phyloP scores from a whole-genome alignment of 2,113 vertebrate species.

The Grammomys surdaster region DNA sequence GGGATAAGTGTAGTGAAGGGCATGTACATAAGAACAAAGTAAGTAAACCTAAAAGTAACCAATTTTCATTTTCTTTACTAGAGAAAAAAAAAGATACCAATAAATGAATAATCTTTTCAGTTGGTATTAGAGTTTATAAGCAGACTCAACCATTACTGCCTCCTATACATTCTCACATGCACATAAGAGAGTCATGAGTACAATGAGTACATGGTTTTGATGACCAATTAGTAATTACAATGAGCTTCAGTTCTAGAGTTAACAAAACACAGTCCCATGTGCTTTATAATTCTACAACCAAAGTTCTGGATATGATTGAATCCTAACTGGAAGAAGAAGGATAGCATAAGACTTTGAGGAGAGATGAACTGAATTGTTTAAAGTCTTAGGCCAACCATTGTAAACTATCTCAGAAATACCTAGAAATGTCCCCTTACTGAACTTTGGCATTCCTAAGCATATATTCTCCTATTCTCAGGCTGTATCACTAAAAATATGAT shows the following conservation, averaged over 20 bases:
- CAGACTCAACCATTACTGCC: not conserved
- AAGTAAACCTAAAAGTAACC: not conserved
- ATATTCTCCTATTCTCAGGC: not conserved
- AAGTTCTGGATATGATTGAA: not conserved
- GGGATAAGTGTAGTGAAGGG: too few species aligned
- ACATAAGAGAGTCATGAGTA: not conserved
- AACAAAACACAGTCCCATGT: not conserved
- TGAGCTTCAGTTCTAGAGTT: not conserved
- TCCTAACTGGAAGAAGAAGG: not conserved
- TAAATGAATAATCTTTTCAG: slow-evolving; percentile 72
- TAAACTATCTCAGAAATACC: not conserved
- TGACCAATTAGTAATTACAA: not conserved
- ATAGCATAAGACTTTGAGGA: not conserved
- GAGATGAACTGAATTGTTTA: not conserved
- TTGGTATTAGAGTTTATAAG: slow-evolving; percentile 27
- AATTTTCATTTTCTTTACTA: slow-evolving; percentile 61
- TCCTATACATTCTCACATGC: not conserved
- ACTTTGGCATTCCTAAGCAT: not conserved
- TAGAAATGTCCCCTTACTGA: not conserved
- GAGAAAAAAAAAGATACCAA: slow-evolving; percentile 47
- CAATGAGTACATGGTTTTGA: not conserved
- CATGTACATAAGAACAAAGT: not conserved
- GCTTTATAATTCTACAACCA: not conserved
- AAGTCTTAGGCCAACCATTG: not conserved
- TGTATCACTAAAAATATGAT: not conserved